These are phyloP conservation scores for Mythimna lalbum DNA, from an alignment of 2,888 invertebrate species.

Conservation along the genomic window DNA sequence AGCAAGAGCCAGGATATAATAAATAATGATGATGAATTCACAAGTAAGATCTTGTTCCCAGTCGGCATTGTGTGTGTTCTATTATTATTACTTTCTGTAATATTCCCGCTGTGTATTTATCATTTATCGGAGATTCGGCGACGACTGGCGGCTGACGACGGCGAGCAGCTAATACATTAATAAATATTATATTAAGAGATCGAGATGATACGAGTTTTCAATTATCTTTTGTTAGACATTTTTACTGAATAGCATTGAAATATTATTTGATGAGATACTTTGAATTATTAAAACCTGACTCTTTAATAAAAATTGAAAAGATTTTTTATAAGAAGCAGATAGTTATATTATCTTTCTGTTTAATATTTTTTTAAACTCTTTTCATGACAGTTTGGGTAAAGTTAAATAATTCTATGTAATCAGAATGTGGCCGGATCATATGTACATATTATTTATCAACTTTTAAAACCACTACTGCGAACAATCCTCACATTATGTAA, in stretches of 20 bases:
- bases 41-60: constrained; percentile 4
- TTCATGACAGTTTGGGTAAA: neutral
- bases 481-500: neutral
- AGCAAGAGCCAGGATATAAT: constrained; percentile 15
- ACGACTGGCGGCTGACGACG: neutral
- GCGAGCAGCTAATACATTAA: neutral
- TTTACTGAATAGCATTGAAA: neutral
- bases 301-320: neutral
- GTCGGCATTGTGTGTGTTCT: constrained; percentile 38
- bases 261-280: neutral
- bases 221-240: neutral
- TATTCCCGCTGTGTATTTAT: constrained; percentile 15
- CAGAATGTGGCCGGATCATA: neutral
- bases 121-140: constrained; percentile 17
- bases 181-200: constrained; percentile 4
- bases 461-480: neutral
- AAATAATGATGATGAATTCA: constrained; percentile 44
- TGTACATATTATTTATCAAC: neutral
- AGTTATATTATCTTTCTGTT: neutral
- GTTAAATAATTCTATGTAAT: neutral
- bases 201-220: neutral
- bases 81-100: constrained; percentile 25
- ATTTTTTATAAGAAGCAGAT: neutral
- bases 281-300: neutral
- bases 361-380: neutral